phyloP scores from a whole-genome alignment of 2,888 invertebrate species.

The Nipponacmea schrenckii region DNA sequence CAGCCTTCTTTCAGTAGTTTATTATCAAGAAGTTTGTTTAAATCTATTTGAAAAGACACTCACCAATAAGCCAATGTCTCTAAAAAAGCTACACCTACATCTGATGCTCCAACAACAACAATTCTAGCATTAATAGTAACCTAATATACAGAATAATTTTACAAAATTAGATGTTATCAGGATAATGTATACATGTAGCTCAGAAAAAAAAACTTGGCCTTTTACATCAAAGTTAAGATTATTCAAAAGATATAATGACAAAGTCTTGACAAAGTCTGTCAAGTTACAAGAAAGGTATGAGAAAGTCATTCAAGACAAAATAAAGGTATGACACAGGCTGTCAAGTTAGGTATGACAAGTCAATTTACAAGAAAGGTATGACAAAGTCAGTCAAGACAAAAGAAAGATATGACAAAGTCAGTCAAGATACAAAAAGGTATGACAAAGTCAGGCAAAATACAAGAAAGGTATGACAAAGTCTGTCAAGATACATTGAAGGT shows the following conservation, averaged over 20 bases:
- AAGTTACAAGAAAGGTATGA: too few relatives aligned
- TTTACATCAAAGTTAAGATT: too few relatives aligned
- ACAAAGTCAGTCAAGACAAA: not conserved
- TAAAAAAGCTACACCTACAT: slow-evolving; percentile 63
- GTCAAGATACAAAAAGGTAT: not conserved
- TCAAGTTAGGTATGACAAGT: too few relatives aligned
- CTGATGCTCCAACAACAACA: slow-evolving; percentile 68
- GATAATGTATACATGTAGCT: too few relatives aligned
- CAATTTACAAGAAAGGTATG: not conserved
- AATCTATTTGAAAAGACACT: slow-evolving; percentile 17
- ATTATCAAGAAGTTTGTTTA: not conserved
- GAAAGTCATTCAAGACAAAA: too few relatives aligned
- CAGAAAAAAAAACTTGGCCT: too few relatives aligned
- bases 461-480: not conserved
- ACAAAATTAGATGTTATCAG: too few relatives aligned
- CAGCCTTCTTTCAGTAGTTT: too few relatives aligned
- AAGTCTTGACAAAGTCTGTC: too few relatives aligned
- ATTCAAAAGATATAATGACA: too few relatives aligned
- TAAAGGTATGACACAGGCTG: too few relatives aligned
- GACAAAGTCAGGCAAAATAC: not conserved
- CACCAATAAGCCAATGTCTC: slow-evolving; percentile 67
- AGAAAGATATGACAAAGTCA: not conserved
- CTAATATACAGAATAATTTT: slow-evolving; percentile 34
- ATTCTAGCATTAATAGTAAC: slow-evolving; percentile 67
- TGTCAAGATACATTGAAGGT: not conserved